phyloP scores from a whole-genome alignment of 2,888 invertebrate species.

The Hymenopus coronatus region DNA sequence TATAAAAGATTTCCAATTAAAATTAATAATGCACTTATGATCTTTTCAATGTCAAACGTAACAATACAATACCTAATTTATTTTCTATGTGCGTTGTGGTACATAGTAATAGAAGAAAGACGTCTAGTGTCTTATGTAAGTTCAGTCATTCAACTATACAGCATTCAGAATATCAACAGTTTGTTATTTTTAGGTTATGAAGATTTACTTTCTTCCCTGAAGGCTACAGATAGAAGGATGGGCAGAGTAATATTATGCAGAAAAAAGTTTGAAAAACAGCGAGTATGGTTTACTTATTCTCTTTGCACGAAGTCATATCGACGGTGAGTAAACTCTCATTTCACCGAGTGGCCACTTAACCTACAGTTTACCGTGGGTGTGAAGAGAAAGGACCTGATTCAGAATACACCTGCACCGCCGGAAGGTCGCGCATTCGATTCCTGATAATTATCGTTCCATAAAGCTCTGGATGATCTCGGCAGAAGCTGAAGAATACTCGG shows the following conservation, averaged over 20 bases:
- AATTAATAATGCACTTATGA: too few species aligned
- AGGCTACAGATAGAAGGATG: too few species aligned
- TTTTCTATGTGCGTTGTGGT: too few species aligned
- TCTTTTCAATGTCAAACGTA: too few species aligned
- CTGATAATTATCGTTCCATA: background rate
- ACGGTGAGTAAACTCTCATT: background rate
- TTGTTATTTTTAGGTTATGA: too few species aligned
- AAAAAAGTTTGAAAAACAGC: background rate
- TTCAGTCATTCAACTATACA: too few species aligned
- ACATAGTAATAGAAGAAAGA: too few species aligned
- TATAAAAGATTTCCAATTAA: too few species aligned
- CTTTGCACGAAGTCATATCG: background rate
- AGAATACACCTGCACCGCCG: background rate
- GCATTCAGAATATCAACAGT: too few species aligned
- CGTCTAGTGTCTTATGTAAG: too few species aligned
- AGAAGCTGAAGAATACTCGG: background rate
- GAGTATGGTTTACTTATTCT: background rate
- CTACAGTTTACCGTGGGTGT: background rate
- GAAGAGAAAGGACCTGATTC: background rate
- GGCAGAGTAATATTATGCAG: background rate
- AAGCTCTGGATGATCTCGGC: background rate
- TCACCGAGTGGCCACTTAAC: background rate
- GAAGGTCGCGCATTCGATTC: background rate
- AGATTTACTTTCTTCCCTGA: too few species aligned
- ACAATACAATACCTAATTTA: too few species aligned